Evolutionary conservation across 2,113 vertebrate species (phyloP), one percentile per base, ranked within the genome.

Genomic region (Sus scrofa): DNA sequence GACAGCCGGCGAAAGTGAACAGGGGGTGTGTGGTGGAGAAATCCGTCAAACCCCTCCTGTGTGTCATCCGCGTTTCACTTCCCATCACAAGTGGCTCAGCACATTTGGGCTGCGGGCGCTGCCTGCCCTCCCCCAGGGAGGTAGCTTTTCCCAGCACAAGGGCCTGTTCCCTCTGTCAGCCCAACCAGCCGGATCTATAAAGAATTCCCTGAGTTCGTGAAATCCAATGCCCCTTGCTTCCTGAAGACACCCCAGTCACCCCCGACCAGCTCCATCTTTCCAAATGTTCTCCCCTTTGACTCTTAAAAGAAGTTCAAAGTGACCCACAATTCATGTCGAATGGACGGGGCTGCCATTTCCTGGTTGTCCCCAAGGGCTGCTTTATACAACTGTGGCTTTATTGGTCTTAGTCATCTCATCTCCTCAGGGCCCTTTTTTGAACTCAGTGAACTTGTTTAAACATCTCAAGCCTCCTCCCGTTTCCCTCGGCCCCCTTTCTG

Each of bases 301-400:
- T 98, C 95, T 98, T 98, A 97, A 98, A 99, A 98, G 94, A 93
- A 81, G 97, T 98, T 98, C 98, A 98, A 98, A 98, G 97, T 98
- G 83, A 86, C 97, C 97, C 96, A 95, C 98, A 98, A 98, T 92
- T 98, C 98, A 98, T 98, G 98, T 99, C 98, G 98, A 97, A 96
- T 79, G 93, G 97, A 95, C 92, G 86, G 56, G 96, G 95, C 74
- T 97, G 85, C 82, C 95, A 96, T 97, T 98, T 98, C 98, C 98
- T 98, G 92, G 93, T 94, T 81, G 97, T 98, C 98, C 97, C 97
- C 78, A 58, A 68, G 97, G 96, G 65, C 94, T 79, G 95, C 73
- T 97, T 97, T 98, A 98, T 96, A 97, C 98, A 98, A 94, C 95
- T 94, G 60, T 71, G 85, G 83, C 88, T 96, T 97, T 98, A 96